Percentiles rank a stretch among this genome's conserved stretches.
These are phyloP conservation scores for Macropis europaea DNA, from an alignment of 2,888 invertebrate species.

Conservation along the genomic window DNA sequence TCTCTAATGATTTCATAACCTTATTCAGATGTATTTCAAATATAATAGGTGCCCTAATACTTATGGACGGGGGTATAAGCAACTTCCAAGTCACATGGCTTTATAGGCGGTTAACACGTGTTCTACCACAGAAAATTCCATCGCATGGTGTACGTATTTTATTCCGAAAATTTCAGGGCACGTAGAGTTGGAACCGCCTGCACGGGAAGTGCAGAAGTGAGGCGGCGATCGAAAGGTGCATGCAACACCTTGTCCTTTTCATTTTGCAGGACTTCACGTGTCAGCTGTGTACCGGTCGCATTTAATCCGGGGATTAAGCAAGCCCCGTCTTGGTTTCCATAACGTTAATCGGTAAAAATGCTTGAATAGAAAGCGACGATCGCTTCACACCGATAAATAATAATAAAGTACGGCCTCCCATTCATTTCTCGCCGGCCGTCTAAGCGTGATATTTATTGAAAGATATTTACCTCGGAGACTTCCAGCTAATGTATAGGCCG, in stretches of 20 bases:
- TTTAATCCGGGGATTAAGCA: slow-evolving; percentile 32
- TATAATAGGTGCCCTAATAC: too few species aligned
- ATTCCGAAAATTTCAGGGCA: too few species aligned
- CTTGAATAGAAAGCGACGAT: background rate
- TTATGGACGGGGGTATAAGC: too few species aligned
- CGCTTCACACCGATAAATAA: background rate
- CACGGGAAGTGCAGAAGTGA: slow-evolving; percentile 12
- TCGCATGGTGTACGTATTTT: too few species aligned
- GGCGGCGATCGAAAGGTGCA: slow-evolving; percentile 2
- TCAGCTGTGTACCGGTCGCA: slow-evolving; percentile 27
- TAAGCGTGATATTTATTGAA: background rate
- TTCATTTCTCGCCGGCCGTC: background rate
- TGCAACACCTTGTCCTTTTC: slow-evolving; percentile 11
- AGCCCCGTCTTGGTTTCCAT: slow-evolving; percentile 7
- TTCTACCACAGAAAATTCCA: too few species aligned
- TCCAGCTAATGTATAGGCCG: background rate
- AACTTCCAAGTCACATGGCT: too few species aligned
- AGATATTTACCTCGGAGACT: background rate
- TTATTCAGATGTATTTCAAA: too few species aligned
- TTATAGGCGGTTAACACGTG: too few species aligned
- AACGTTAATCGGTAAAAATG: slow-evolving; percentile 13
- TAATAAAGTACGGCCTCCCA: background rate
- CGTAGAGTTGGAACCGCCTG: too few species aligned
- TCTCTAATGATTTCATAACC: too few species aligned
- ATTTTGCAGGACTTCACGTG: slow-evolving; percentile 33